Conservation (phyloP, 1,140 invertebrate genomes). For the Pectinophora gossypiella region DNA sequence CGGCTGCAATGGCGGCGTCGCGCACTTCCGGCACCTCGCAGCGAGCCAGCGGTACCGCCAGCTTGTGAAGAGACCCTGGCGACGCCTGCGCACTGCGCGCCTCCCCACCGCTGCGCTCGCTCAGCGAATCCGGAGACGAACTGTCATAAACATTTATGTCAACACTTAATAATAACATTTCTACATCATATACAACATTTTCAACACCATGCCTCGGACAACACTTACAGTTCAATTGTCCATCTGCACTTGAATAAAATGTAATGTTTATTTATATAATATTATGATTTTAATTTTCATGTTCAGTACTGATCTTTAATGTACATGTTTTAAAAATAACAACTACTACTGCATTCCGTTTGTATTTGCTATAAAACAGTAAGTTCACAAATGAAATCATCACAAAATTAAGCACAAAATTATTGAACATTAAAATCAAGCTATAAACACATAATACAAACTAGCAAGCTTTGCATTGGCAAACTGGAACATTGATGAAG, state of each 20-base stretch:
- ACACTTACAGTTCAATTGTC: neutral
- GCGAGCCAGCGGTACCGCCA: conserved; percentile 90
- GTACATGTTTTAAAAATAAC: no score
- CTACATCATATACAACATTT: neutral
- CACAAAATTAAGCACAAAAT: neutral
- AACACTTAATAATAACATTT: neutral
- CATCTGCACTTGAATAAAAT: neutral
- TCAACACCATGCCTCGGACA: neutral
- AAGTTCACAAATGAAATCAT: neutral
- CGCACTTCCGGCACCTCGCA: conserved; percentile 95
- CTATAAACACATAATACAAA: neutral
- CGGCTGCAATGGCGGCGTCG: conserved; percentile 93
- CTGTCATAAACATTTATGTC: conserved; percentile 50
- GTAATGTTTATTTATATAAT: neutral
- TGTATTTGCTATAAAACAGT: neutral
- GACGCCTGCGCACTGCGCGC: conserved; percentile 80
- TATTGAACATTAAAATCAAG: no score
- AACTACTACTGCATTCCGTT: no score
- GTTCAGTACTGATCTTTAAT: no score
- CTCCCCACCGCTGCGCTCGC: conserved; percentile 84
- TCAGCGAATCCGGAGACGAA: conserved; percentile 91
- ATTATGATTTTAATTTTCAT: no score
- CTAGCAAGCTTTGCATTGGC: neutral
- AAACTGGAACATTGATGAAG: neutral
- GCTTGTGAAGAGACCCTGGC: conserved; percentile 91